Evolutionary conservation across 2,113 vertebrate genomes (phyloP), one percentile per base, ranked within the genome.

Genomic region (Dermatemys mawii): DNA sequence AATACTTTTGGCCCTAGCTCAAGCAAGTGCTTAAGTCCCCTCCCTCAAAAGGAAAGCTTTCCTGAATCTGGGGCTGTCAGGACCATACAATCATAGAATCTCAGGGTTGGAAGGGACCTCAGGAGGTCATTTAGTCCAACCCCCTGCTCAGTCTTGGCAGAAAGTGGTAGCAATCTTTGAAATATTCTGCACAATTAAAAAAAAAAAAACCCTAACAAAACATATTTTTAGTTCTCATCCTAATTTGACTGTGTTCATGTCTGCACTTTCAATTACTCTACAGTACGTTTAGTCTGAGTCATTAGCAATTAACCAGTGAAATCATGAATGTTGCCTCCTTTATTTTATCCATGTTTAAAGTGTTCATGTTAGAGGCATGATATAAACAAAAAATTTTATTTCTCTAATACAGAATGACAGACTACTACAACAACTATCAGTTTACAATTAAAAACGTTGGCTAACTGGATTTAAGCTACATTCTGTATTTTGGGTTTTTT

Each of bases 341-440:
- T 93, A 92, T 87, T 94, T 87, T 90, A 14, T 6, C 14, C 50
- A 92, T 89, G 35, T 84, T 41, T 78, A 49, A 60, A 22, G 83
- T 92, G 97, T 96, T 86, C 88, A 97, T 86, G 90, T 97, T 87
- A 97, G 96, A 97, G 81, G 91, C 97, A 86, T 90, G 91, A 93
- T 90, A 97, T 94, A 95, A 96, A 93, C 94, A 95, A 90, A 87
- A 82, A 94, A 84, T 90, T 84, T 94, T 81, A 96, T 94, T 98
- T 98, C 86, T 96, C 76, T 93, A 97, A 97, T 50, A 98, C 70
- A 96, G 92, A 93, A 95, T 94, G 95, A 97, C 81, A 95, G 82
- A 91, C 89, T 95, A 84, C 70, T 95, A 96, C 97, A 96, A 90
- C 92, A 97, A 94, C 73, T 92, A 96, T 38, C 57, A 48, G 75